Conservation (phyloP, 2,888 invertebrate genomes). For the Rhamphomyia laevipes region DNA sequence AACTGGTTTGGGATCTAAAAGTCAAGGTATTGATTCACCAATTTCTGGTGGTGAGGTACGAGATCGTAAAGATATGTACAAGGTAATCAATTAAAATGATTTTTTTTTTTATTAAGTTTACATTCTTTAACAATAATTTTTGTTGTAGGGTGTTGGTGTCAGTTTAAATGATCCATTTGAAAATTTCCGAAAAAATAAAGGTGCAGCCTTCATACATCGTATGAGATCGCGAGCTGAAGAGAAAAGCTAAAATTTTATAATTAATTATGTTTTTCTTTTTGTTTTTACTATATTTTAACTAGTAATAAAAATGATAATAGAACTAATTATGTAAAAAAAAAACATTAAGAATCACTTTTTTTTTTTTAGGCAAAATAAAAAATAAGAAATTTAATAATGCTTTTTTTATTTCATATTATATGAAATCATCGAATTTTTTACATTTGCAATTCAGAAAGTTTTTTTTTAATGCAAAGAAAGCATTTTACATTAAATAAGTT, state of each 20-base stretch:
- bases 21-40: constrained; percentile 92
- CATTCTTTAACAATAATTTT: background rate
- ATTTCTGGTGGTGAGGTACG: constrained; percentile 84
- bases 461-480: too few species aligned
- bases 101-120: background rate
- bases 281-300: too few species aligned
- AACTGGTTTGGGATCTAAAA: constrained; percentile 83
- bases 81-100: constrained; percentile 37
- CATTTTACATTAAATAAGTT: too few species aligned
- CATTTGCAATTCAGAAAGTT: too few species aligned
- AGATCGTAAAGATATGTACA: constrained; percentile 86
- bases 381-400: too few species aligned
- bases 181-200: constrained; percentile 92
- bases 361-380: too few species aligned
- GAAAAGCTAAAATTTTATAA: constrained; percentile 27
- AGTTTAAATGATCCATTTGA: constrained; percentile 92
- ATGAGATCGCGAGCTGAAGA: constrained; percentile 87
- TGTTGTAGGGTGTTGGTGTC: constrained; percentile 69
- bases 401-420: too few species aligned
- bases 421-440: too few species aligned
- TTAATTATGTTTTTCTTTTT: too few species aligned
- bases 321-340: too few species aligned
- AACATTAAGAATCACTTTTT: too few species aligned
- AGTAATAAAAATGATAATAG: too few species aligned
- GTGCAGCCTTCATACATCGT: constrained; percentile 85